phyloP scores from a whole-genome alignment of 2,888 invertebrate genomes.

The Punctoribates punctum region DNA sequence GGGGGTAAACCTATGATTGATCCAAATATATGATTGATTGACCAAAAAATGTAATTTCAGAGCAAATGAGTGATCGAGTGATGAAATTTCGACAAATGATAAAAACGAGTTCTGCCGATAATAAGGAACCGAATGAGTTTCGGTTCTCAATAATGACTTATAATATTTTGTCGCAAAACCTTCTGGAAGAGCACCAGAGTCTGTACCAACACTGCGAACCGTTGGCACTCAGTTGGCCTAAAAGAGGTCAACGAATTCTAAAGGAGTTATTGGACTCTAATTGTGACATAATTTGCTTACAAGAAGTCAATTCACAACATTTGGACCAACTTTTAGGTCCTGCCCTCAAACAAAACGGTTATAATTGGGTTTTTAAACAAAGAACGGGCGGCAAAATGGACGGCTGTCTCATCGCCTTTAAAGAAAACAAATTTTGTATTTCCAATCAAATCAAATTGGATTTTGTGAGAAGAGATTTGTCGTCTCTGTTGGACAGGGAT shows the following conservation, averaged over 20 bases:
- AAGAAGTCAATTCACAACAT: slow-evolving; percentile 83
- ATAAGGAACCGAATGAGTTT: background rate
- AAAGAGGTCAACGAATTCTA: slow-evolving; percentile 61
- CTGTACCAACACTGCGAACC: slow-evolving; percentile 66
- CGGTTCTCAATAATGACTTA: slow-evolving; percentile 72
- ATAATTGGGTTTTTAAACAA: slow-evolving; percentile 72
- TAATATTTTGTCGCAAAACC: slow-evolving; percentile 80
- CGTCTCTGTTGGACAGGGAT: slow-evolving; percentile 68
- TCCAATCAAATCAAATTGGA: slow-evolving; percentile 67
- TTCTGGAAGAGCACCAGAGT: slow-evolving; percentile 68
- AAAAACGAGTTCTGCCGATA: background rate
- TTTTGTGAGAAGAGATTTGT: slow-evolving; percentile 60
- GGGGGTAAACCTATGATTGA: too few relatives aligned
- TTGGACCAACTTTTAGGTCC: slow-evolving; percentile 62
- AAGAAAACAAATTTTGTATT: slow-evolving; percentile 64
- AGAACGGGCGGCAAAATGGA: slow-evolving; percentile 75
- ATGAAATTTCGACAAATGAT: background rate
- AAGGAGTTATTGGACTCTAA: slow-evolving; percentile 60
- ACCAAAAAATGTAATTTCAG: background rate
- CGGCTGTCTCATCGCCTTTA: slow-evolving; percentile 86
- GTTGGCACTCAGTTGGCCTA: slow-evolving; percentile 65
- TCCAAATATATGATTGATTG: too few relatives aligned
- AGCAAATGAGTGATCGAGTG: background rate
- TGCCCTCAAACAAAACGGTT: slow-evolving; percentile 60
- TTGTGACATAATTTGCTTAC: slow-evolving; percentile 73